A percentile compares a stretch with the other conserved stretches of the same genome.
Conservation (phyloP, 2,113 vertebrate species). For the Macaca mulatta region DNA sequence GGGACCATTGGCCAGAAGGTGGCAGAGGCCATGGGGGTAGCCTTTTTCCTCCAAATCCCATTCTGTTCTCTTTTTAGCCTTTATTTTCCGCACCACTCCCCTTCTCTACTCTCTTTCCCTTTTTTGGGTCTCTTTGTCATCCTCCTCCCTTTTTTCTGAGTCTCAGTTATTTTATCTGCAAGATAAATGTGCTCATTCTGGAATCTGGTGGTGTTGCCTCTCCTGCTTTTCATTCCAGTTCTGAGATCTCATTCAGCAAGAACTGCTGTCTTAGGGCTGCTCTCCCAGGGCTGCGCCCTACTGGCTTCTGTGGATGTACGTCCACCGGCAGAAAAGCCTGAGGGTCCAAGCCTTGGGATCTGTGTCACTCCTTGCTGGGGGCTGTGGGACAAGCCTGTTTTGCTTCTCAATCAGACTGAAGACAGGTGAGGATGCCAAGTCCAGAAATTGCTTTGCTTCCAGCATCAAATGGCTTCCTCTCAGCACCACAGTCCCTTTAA, state of each 20-base stretch:
- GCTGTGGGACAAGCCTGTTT: background rate
- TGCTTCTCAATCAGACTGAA: background rate
- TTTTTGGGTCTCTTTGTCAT: background rate
- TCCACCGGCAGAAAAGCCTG: background rate
- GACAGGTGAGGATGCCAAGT: background rate
- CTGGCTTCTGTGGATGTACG: background rate
- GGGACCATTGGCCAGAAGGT: background rate
- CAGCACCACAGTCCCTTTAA: slow-evolving; percentile 49
- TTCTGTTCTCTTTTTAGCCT: background rate
- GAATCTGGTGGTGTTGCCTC: background rate
- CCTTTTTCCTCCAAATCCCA: background rate
- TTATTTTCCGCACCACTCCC: background rate
- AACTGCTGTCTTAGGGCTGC: background rate
- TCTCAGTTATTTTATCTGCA: background rate
- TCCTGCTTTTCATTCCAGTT: background rate
- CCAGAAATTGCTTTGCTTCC: slow-evolving; percentile 42
- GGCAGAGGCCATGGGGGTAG: background rate
- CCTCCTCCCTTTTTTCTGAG: background rate
- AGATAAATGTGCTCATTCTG: background rate
- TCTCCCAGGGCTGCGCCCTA: background rate
- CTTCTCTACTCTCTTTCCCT: background rate
- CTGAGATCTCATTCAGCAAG: background rate
- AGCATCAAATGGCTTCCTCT: slow-evolving; percentile 52
- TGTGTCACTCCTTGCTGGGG: background rate
- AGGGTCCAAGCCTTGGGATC: background rate